These are phyloP conservation scores for Botia almorhae DNA, from an alignment of 2,797 vertebrate genomes.

Conservation along the genomic window DNA sequence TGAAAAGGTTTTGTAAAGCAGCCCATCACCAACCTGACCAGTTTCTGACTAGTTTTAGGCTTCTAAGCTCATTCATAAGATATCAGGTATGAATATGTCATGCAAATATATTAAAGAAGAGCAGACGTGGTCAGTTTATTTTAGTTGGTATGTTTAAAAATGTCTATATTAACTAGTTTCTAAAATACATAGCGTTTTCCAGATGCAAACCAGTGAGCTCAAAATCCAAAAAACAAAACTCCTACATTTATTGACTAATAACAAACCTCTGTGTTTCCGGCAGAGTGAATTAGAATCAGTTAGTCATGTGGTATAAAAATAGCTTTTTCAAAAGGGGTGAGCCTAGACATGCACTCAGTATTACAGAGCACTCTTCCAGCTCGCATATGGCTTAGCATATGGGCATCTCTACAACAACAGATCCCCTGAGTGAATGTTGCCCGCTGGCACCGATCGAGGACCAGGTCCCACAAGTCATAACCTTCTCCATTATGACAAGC, in stretches of 20 bases:
- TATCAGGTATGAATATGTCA: too few relatives aligned
- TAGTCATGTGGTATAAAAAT: slow-evolving; percentile 34
- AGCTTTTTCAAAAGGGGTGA: not conserved
- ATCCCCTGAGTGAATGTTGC: slow-evolving; percentile 27
- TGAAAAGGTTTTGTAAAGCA: too few relatives aligned
- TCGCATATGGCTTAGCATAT: slow-evolving; percentile 49
- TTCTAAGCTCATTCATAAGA: too few relatives aligned
- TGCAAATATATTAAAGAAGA: too few relatives aligned
- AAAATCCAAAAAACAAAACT: not conserved
- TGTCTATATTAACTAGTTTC: too few relatives aligned
- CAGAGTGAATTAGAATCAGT: slow-evolving; percentile 18
- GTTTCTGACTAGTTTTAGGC: too few relatives aligned
- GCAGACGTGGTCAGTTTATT: too few relatives aligned
- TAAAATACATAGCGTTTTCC: not conserved
- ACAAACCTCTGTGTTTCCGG: slow-evolving; percentile 14
- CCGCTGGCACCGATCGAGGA: slow-evolving; percentile 14
- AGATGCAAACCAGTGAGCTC: slow-evolving; percentile 2
- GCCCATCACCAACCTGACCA: too few relatives aligned
- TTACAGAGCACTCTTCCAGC: slow-evolving; percentile 26
- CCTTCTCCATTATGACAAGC: slow-evolving; percentile 14
- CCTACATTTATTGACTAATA: slow-evolving; percentile 19
- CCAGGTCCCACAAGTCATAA: slow-evolving; percentile 29
- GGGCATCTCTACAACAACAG: slow-evolving; percentile 36
- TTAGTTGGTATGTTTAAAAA: too few relatives aligned
- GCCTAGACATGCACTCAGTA: slow-evolving; percentile 29